Base-by-base conservation (phyloP, 2,888 invertebrate species). In the Yponomeuta plumbellus region DNA sequence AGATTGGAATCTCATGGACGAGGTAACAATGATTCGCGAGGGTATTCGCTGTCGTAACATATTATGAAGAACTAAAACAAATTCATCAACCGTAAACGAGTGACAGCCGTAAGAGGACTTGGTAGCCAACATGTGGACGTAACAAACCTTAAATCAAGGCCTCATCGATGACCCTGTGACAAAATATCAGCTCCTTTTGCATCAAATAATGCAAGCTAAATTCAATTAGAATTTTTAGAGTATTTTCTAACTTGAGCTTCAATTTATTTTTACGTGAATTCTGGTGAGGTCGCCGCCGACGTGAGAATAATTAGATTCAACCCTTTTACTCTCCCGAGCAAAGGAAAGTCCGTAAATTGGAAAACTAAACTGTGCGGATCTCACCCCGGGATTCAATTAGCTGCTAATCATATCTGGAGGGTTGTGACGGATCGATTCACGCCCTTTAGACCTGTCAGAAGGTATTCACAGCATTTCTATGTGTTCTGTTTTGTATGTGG, bases 351-450 rank as follows among this genome's bases (percentile, higher is more conserved):
- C 86, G 88, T 85, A 89, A 89, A 91, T 90, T 90, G 86, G 88
- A 90, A 90, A 90, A 91, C 90, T 90, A 90, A 91, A 90, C 91
- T 88, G 83, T 75, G 76, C 81, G 86, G 84, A 86, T 88, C 88
- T 85, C 89, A 83, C 87, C 88, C 89, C 85, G 82, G 78, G 83
- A 89, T 91, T 90, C 88, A 90, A 91, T 91, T 90, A 90, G 87
- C 82, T 82, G 82, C 86, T 91, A 91, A 91, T 90, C 91, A 91
- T 90, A 91, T 91, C 85, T 90, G 80, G 85, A 88, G 90, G 67
- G 90, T 84, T 88, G 86, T 81, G 85, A 79, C 69, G 82, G 84
- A 88, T 90, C 89, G 88, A 90, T 88, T 77, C 79, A 69, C 26
- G 34, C n/a, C 22, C 61, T 61, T 59, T 23, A 5, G 21, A 17